These are phyloP conservation scores for Bufo bufo DNA, from an alignment of 2,113 vertebrate genomes.

Conservation along the genomic window DNA sequence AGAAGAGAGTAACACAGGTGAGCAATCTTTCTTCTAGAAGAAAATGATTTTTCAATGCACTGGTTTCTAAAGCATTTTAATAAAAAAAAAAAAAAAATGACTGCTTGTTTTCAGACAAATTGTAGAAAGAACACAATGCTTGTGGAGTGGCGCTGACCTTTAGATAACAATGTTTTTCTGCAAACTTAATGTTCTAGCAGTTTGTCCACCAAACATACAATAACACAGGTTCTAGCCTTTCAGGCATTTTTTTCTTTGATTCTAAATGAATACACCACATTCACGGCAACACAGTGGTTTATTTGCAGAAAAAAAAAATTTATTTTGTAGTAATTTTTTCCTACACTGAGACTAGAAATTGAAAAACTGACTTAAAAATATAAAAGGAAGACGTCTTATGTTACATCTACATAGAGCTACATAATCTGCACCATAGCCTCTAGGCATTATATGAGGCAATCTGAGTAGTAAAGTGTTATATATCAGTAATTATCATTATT, in stretches of 20 bases:
- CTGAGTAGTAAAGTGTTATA: background rate
- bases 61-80: background rate
- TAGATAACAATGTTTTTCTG: conserved; percentile 46
- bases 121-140: conserved; percentile 8
- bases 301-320: conserved; percentile 29
- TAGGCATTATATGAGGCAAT: background rate
- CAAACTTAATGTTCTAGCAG: conserved; percentile 31
- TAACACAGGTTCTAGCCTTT: conserved; percentile 6
- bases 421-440: background rate
- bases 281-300: background rate
- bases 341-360: background rate
- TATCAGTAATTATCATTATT: background rate
- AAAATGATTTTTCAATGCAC: background rate
- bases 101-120: background rate
- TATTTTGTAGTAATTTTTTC: background rate
- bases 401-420: background rate
- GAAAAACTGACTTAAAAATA: background rate
- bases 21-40: conserved; percentile 23
- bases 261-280: conserved; percentile 2
- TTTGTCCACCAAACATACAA: conserved; percentile 36
- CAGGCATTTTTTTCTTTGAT: background rate
- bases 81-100: background rate
- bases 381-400: background rate
- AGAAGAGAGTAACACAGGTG: conserved; percentile 72
- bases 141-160: conserved; percentile 32